Percentiles rank a stretch among this genome's conserved stretches.
Conservation (phyloP, 1,140 invertebrate species). For the Arctopsyche grandis region DNA sequence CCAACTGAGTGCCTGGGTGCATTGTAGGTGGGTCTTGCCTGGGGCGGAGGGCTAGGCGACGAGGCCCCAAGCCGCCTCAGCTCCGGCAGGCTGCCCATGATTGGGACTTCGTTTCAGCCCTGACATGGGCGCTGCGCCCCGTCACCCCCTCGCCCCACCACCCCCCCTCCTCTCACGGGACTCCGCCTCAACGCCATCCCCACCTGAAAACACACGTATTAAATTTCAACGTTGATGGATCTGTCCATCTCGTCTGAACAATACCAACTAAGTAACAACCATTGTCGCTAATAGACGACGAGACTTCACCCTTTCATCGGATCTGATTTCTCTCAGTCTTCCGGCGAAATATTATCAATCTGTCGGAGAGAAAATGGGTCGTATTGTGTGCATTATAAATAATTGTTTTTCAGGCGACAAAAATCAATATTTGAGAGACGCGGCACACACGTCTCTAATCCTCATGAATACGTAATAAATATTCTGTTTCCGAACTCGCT, state of each 20-base stretch:
- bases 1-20: slow-evolving; percentile 48
- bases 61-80: slow-evolving; percentile 45
- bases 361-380: no score
- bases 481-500: slow-evolving; percentile 7
- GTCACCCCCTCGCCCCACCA: background rate
- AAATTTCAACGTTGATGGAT: background rate
- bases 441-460: slow-evolving; percentile 9
- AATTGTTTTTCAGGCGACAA: slow-evolving; percentile 4
- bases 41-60: slow-evolving; percentile 33
- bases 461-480: slow-evolving; percentile 23
- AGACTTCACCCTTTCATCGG: no score
- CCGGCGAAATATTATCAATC: no score
- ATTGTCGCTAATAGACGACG: no score
- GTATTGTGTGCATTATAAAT: background rate
- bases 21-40: slow-evolving; percentile 20
- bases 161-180: background rate
- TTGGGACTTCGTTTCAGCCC: no score
- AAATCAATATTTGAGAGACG: slow-evolving; percentile 1
- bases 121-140: background rate
- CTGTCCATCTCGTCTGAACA: no score
- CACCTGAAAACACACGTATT: slow-evolving; percentile 2
- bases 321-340: no score
- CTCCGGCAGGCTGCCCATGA: slow-evolving; percentile 53
- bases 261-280: no score
- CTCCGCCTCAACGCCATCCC: background rate